A percentile compares a stretch with the other conserved stretches of the same genome.
Conservation (phyloP, 64 coral and sea anemone species). For the Hydrozoanthus tunicans region DNA sequence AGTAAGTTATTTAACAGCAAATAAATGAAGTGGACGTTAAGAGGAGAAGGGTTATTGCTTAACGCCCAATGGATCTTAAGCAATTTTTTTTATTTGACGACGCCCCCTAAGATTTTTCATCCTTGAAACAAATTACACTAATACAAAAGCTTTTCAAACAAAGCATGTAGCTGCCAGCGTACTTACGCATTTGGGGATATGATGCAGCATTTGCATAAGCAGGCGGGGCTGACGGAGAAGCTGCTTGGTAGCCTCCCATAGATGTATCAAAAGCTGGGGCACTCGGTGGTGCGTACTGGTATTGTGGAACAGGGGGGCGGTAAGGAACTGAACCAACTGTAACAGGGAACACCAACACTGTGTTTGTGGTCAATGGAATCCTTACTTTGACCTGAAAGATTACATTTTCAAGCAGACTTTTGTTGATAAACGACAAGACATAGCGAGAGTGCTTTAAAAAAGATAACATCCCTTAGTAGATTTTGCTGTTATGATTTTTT, state of each 20-base stretch:
- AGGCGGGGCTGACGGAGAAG: conserved; percentile 15
- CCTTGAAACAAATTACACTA: too few species aligned
- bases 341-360: conserved; percentile 63
- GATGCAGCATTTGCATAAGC: not conserved
- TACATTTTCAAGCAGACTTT: not conserved
- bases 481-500: too few species aligned
- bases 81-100: too few species aligned
- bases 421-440: not conserved
- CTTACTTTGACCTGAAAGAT: conserved; percentile 68
- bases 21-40: too few species aligned
- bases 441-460: not conserved
- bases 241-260: not conserved
- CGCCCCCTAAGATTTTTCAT: too few species aligned
- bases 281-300: conserved; percentile 62
- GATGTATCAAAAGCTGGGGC: conserved; percentile 59
- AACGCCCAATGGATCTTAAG: too few species aligned
- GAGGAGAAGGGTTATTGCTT: too few species aligned
- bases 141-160: too few species aligned
- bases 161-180: not conserved
- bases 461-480: not conserved
- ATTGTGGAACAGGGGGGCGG: conserved; percentile 58
- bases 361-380: conserved; percentile 66
- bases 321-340: conserved; percentile 83
- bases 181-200: conserved; percentile 57
- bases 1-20: too few species aligned